Evolutionary conservation across 2,113 vertebrate genomes (phyloP), one percentile per base, ranked within the genome.

Genomic region (Enhydra lutris): DNA sequence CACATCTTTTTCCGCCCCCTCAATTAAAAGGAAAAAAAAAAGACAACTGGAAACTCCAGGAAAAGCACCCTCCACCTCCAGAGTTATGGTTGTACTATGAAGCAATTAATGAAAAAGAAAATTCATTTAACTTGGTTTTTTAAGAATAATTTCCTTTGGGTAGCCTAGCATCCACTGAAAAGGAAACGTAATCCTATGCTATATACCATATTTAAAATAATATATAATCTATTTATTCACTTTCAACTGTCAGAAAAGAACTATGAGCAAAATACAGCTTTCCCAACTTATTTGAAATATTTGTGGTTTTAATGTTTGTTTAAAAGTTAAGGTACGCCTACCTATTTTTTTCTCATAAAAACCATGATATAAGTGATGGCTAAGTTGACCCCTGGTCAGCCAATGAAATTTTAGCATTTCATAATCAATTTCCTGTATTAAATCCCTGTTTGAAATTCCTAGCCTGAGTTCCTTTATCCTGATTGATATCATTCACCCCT

Each of bases 201-300:
- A 55, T 3, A 52, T 11, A 84, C 26, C 13, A 84, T 26, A 87
- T 82, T 89, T 96, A 39, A 69, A 83, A 21, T 85, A 17, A 61
- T 61, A 85, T 10, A n/a, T 79, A 92, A 95, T n/a, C 57, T 42
- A 65, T n/a, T 45, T 69, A 79, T 47, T 94, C n/a, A 88, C 79
- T 91, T 95, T 82, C 50, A 94, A 89, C 76, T 67, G 97, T 88
- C 74, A 71, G n/a, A 94, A 82, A 6, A 95, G 74, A 83, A 12
- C 9, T 79, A 65, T 65, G 20, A 63, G 59, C 18, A 86, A 76
- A 86, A 89, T 55, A 69, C 1, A 65, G 24, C 69, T 89, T 80
- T n/a, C n/a, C 12, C 31, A 29, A 69, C 12, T 92, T 82, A 26
- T 31, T 13, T 93, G 65, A 96, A 92, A 95, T 93, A 95, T 31